A percentile compares a stretch with the other conserved stretches of the same genome.
phyloP scores from a whole-genome alignment of 2,797 vertebrate genomes.

The Enteromius anoplus region DNA sequence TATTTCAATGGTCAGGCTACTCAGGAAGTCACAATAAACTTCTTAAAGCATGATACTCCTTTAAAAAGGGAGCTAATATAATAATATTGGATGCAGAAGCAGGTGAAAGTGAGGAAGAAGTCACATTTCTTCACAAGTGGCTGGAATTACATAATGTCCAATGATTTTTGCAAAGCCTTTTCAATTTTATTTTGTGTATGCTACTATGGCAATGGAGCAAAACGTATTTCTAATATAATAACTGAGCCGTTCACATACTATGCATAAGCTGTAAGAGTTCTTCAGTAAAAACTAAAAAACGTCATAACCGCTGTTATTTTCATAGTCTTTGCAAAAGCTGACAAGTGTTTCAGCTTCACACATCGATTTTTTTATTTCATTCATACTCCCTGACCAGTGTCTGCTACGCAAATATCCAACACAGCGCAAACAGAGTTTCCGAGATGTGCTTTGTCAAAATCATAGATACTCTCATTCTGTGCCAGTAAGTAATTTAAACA shows the following conservation, averaged over 20 bases:
- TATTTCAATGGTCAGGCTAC: slow-evolving; percentile 15
- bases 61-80: background rate
- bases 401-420: slow-evolving; percentile 20
- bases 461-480: slow-evolving; percentile 19
- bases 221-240: background rate
- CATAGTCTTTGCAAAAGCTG: background rate
- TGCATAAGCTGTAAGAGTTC: background rate
- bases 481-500: slow-evolving; percentile 39
- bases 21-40: slow-evolving; percentile 4
- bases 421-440: slow-evolving; percentile 13
- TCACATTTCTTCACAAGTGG: background rate
- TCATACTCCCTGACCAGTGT: background rate
- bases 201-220: background rate
- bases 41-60: background rate
- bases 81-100: background rate
- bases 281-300: background rate
- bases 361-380: background rate
- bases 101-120: background rate
- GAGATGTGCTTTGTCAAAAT: slow-evolving; percentile 34
- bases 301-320: background rate
- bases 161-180: background rate
- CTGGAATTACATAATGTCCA: background rate
- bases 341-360: slow-evolving; percentile 9
- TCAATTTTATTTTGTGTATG: background rate
- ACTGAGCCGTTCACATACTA: background rate